Percentiles rank a stretch among this genome's conserved stretches.
These are phyloP conservation scores for Scaptomyza pallida DNA, from an alignment of 1,140 invertebrate species.

Conservation along the genomic window DNA sequence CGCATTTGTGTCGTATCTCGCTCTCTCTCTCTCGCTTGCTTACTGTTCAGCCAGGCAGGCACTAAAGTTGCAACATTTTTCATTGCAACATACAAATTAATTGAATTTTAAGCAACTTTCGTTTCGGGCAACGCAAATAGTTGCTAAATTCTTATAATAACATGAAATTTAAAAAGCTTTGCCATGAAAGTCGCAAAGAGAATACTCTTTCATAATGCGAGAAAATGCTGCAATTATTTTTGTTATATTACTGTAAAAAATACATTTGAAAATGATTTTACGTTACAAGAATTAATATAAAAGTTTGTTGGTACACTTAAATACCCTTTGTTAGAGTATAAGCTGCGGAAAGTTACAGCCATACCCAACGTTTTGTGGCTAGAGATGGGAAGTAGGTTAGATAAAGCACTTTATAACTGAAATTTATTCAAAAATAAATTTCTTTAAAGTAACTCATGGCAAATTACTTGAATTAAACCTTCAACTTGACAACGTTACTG, in stretches of 20 bases:
- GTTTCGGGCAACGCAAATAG: conserved; percentile 48
- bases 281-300: too few species aligned
- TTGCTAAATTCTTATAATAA: conserved; percentile 68
- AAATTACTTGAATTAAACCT: too few species aligned
- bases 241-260: too few species aligned
- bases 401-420: too few species aligned
- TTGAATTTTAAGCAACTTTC: conserved; percentile 79
- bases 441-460: too few species aligned
- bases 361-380: conserved; percentile 13
- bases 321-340: neutral
- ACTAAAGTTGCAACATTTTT: conserved; percentile 71
- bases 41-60: conserved; percentile 69
- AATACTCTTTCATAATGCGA: conserved; percentile 5
- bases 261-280: too few species aligned
- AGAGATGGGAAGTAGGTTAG: neutral
- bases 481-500: too few species aligned
- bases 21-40: conserved; percentile 10
- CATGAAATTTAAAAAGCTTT: neutral
- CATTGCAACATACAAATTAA: conserved; percentile 76
- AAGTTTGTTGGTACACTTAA: neutral
- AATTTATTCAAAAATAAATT: neutral
- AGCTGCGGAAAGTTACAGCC: conserved; percentile 9
- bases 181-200: neutral
- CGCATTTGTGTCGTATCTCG: neutral
- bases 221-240: neutral